These are phyloP conservation scores for Plodia interpunctella DNA, from an alignment of 1,140 invertebrate genomes.

Conservation along the genomic window DNA sequence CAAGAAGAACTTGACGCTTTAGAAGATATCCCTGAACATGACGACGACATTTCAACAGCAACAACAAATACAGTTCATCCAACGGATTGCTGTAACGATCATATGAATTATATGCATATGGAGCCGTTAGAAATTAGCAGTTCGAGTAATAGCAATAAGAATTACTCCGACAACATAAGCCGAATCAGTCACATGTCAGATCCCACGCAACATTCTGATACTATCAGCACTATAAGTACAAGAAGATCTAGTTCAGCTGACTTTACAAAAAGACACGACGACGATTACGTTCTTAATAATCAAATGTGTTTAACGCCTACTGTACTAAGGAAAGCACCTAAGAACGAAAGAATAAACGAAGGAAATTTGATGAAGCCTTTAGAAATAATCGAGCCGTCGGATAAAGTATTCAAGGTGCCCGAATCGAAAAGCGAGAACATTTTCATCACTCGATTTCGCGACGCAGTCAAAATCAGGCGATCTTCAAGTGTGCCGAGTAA, in stretches of 20 bases:
- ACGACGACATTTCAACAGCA: constrained; percentile 61
- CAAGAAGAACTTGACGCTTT: constrained; percentile 76
- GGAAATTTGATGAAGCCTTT: constrained; percentile 31
- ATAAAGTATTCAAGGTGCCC: constrained; percentile 48
- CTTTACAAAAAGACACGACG: constrained; percentile 66
- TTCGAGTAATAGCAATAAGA: constrained; percentile 57
- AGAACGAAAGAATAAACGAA: constrained; percentile 58
- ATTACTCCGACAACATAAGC: constrained; percentile 62
- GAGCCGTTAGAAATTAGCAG: constrained; percentile 55
- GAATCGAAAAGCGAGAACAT: constrained; percentile 58
- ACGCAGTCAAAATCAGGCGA: constrained; percentile 82
- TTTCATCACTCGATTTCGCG: constrained; percentile 66
- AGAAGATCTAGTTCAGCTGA: constrained; percentile 71
- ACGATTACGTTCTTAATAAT: constrained; percentile 50
- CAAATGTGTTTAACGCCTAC: constrained; percentile 62
- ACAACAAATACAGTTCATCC: constrained; percentile 59
- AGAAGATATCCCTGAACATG: constrained; percentile 69
- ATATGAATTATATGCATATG: constrained; percentile 66
- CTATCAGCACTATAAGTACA: constrained; percentile 56
- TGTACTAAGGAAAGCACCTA: constrained; percentile 51
- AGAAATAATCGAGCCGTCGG: constrained; percentile 30
- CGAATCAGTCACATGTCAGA: constrained; percentile 65
- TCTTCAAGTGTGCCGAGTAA: constrained; percentile 90
- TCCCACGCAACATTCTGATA: constrained; percentile 61
- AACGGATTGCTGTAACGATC: constrained; percentile 59